Base-by-base conservation (phyloP, 2,888 invertebrate genomes). In the Synergus laeviventris region DNA sequence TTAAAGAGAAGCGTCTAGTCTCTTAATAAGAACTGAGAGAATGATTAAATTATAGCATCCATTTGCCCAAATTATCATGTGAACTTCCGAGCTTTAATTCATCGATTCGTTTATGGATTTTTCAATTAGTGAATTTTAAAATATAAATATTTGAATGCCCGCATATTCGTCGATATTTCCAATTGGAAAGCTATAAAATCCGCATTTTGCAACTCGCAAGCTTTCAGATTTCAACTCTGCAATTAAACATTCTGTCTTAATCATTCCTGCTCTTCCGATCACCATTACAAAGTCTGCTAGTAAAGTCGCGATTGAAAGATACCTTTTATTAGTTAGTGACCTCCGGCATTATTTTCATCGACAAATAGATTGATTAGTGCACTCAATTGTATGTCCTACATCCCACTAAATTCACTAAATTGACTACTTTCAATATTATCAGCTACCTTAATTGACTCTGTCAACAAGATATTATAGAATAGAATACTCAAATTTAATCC, bases 391-490 rank as follows among this genome's bases (percentile, higher is more conserved):
- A 49, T 49, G n/a, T n/a, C n/a, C 0, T n/a, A 49, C 8, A 21
- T 66, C 42, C 42, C 21, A 66, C 24, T 45, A 45, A 45, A 21
- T 45, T 42, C 38, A 64, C 36, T 38, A 64, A 64, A 64, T 64
- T 64, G 62, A 39, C 39, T 66, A 45, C 66, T 42, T 60, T 66
- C 66, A 66, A 66, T 42, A 42, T 66, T n/a, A 66, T 24, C 42
- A 42, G 21, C 14, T 45, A 66, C 45, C 62, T 66, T 66, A 45
- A 66, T 45, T 66, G 66, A 66, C 42, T 39, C 42, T 45, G 66
- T 66, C 66, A 66, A 66, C 66, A 66, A 42, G 39, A 66, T 66
- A 66, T 49, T 49, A 8, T 8, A n/a, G n/a, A n/a, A 16, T 49
- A 16, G 16, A 45, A 45, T 45, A 7, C 9, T 38, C 61, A 18